Evolutionary conservation across 2,888 invertebrate genomes (phyloP).

Genomic region (Ornithoptera alexandrae): DNA sequence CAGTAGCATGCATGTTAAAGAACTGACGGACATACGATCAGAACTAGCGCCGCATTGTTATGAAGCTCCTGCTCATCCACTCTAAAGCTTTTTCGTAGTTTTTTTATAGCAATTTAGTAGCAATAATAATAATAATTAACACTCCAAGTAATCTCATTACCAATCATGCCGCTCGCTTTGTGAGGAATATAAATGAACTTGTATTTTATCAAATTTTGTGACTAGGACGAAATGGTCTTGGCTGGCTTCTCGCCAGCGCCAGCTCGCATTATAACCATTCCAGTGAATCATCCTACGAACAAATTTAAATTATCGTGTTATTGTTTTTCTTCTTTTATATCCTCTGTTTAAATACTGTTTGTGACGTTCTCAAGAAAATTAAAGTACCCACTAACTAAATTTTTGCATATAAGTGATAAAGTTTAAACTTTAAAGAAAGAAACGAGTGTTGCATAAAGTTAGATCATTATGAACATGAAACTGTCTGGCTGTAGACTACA

Average conservation of each 20-base stretch:
- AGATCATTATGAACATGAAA: too few relatives aligned
- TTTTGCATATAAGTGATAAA: too few relatives aligned
- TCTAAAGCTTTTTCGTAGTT: neutral
- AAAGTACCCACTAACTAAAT: too few relatives aligned
- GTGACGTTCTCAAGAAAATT: too few relatives aligned
- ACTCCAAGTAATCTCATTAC: neutral
- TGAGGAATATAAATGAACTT: conserved; percentile 3
- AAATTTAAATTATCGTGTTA: neutral
- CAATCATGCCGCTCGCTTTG: neutral
- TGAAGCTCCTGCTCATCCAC: neutral
- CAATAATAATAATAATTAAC: neutral
- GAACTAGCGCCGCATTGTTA: neutral
- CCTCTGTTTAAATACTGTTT: too few relatives aligned
- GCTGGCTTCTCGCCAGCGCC: neutral
- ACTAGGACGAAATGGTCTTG: neutral
- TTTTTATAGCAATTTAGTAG: neutral
- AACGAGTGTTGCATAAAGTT: too few relatives aligned
- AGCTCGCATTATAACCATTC: neutral
- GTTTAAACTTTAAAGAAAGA: too few relatives aligned
- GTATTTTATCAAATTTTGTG: conserved; percentile 2
- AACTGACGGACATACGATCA: neutral
- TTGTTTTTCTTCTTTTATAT: neutral
- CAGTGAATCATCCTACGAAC: neutral
- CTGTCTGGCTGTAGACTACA: too few relatives aligned
- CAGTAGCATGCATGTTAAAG: neutral